A percentile compares a stretch with the other conserved stretches of the same genome.
phyloP scores from a whole-genome alignment of 2,113 vertebrate species.

The Sarotherodon lohbergeri region DNA sequence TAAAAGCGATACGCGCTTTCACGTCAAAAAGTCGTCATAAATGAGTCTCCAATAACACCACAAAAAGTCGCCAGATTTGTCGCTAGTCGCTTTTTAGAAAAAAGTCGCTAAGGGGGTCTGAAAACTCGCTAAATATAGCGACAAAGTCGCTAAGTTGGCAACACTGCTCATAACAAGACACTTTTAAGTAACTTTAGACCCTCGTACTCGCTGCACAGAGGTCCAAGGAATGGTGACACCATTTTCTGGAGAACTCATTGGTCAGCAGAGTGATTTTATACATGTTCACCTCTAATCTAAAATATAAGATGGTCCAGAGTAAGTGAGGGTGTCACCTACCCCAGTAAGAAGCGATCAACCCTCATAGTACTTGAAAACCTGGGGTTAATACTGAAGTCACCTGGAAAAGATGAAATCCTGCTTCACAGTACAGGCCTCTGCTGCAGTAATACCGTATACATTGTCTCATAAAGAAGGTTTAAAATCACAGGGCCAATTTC shows the following conservation, averaged over 20 bases:
- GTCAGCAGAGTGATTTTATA: neutral
- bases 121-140: too few relatives aligned
- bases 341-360: too few relatives aligned
- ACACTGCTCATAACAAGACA: neutral
- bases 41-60: too few relatives aligned
- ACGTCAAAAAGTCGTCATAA: too few relatives aligned
- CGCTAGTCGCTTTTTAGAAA: too few relatives aligned
- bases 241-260: neutral
- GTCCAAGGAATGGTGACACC: neutral
- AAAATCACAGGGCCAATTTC: neutral
- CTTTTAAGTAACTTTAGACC: neutral
- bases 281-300: neutral
- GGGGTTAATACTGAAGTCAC: neutral
- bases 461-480: neutral
- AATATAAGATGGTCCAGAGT: neutral
- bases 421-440: neutral
- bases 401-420: neutral
- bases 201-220: neutral
- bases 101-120: too few relatives aligned
- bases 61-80: too few relatives aligned
- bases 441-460: neutral
- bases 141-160: too few relatives aligned
- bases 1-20: too few relatives aligned
- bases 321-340: too few relatives aligned
- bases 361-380: too few relatives aligned